Conservation (phyloP, 35 echinoderm and acorn worm genomes). For the Hemicentrotus pulcherrimus region DNA sequence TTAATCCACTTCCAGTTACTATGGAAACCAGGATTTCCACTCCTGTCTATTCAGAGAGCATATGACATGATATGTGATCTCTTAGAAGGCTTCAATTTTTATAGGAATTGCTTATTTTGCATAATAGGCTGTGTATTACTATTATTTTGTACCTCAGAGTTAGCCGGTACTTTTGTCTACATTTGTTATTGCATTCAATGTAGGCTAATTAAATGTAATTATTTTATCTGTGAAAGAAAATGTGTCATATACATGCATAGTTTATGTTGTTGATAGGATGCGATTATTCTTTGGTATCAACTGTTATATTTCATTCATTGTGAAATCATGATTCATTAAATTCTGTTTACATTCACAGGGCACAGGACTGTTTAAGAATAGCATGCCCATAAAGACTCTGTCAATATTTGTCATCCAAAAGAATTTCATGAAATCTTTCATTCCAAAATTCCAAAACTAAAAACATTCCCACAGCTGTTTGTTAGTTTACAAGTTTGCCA, state of each 20-base stretch:
- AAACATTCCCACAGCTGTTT: neutral
- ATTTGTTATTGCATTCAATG: neutral
- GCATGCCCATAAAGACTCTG: neutral
- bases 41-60: too few relatives aligned
- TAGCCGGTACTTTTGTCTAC: too few relatives aligned
- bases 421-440: neutral
- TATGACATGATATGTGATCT: too few relatives aligned
- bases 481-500: neutral
- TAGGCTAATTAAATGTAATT: neutral
- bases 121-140: too few relatives aligned
- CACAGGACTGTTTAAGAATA: neutral
- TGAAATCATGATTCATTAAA: neutral
- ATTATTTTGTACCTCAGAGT: too few relatives aligned
- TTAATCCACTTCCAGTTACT: too few relatives aligned
- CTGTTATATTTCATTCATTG: neutral
- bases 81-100: too few relatives aligned
- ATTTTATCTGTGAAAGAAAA: neutral
- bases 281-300: neutral
- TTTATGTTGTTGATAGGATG: neutral
- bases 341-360: neutral
- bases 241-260: neutral
- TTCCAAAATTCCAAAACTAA: neutral
- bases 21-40: too few relatives aligned
- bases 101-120: too few relatives aligned
- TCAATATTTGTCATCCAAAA: slow-evolving; percentile 13